Conservation (phyloP, 2,888 invertebrate genomes). For the Rhopalosiphum nymphaeae region DNA sequence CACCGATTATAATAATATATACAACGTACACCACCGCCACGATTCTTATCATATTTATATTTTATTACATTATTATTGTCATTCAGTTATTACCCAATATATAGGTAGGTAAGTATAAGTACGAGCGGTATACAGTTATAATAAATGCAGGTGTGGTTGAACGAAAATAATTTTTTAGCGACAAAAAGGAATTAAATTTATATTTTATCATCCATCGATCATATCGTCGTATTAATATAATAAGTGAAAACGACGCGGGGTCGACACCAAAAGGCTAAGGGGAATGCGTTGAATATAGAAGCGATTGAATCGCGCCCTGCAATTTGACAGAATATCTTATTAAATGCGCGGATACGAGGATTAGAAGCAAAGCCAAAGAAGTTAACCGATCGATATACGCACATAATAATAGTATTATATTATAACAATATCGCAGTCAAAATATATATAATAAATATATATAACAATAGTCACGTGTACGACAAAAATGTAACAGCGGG, state of each 20-base stretch:
- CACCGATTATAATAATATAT: background rate
- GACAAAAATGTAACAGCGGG: background rate
- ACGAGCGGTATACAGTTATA: background rate
- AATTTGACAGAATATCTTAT: background rate
- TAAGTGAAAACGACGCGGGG: background rate
- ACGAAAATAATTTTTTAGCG: background rate
- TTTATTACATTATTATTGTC: background rate
- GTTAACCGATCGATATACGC: background rate
- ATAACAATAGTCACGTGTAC: background rate
- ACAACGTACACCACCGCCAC: background rate
- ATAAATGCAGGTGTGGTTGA: background rate
- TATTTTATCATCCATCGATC: background rate
- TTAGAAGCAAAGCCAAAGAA: slow-evolving; percentile 20
- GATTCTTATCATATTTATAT: background rate
- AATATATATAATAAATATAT: background rate
- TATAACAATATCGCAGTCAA: background rate
- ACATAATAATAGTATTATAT: background rate
- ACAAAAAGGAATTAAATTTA: background rate
- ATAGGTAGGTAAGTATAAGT: background rate
- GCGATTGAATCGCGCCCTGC: background rate
- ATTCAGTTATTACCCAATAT: background rate
- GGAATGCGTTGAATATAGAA: background rate
- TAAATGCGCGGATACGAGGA: background rate
- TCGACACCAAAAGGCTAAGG: background rate
- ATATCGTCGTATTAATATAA: background rate